Conservation (phyloP, 2,888 invertebrate genomes). For the Aleiodes alternator region DNA sequence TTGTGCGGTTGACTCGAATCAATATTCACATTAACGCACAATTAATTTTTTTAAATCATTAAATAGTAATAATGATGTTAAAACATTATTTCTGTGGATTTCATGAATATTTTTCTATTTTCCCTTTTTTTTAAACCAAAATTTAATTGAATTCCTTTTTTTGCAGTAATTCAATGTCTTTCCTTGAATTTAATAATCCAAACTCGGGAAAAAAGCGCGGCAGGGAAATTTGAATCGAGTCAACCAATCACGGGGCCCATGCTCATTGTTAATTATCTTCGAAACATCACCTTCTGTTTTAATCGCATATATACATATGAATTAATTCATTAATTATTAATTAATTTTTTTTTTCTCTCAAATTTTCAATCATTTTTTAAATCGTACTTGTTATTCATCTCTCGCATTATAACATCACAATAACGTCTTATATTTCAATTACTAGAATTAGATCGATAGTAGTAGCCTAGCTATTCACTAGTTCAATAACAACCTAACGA, state of each 20-base stretch:
- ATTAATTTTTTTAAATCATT: too few species aligned
- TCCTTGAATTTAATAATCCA: slow-evolving; percentile 10
- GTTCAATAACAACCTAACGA: slow-evolving; percentile 63
- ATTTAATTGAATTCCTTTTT: slow-evolving; percentile 22
- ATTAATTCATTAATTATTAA: slow-evolving; percentile 35
- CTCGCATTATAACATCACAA: slow-evolving; percentile 62
- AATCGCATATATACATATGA: slow-evolving; percentile 39
- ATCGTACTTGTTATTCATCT: slow-evolving; percentile 32
- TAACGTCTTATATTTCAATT: slow-evolving; percentile 71
- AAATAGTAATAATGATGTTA: slow-evolving; percentile 30
- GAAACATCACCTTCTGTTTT: slow-evolving; percentile 12
- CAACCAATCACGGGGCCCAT: slow-evolving; percentile 9
- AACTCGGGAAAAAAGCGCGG: slow-evolving; percentile 8
- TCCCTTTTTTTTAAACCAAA: slow-evolving; percentile 26
- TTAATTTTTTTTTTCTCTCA: background rate
- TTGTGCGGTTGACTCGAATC: slow-evolving; percentile 18
- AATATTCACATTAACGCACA: slow-evolving; percentile 30
- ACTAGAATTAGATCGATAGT: slow-evolving; percentile 77
- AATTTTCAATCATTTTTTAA: slow-evolving; percentile 33
- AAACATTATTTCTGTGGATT: slow-evolving; percentile 35
- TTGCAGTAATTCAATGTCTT: slow-evolving; percentile 7
- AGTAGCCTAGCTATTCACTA: slow-evolving; percentile 66
- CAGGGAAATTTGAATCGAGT: slow-evolving; percentile 7
- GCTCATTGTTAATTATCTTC: slow-evolving; percentile 16
- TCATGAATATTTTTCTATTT: slow-evolving; percentile 25